phyloP scores from a whole-genome alignment of 2,888 invertebrate genomes.

The Cataglyphis rosenhaueri region DNA sequence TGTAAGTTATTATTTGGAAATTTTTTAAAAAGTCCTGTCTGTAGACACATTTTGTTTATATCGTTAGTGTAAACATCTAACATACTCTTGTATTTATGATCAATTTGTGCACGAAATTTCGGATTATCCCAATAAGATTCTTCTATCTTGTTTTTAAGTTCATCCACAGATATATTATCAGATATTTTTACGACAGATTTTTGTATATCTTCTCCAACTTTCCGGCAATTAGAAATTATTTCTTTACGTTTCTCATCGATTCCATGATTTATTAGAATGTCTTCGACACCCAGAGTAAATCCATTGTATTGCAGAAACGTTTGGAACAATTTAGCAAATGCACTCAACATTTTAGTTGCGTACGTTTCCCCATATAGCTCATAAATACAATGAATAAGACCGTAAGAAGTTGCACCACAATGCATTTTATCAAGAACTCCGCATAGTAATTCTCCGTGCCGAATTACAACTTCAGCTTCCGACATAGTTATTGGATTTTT shows the following conservation, averaged over 20 bases:
- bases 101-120: constrained; percentile 92
- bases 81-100: constrained; percentile 93
- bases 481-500: constrained; percentile 89
- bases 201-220: constrained; percentile 78
- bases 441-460: constrained; percentile 94
- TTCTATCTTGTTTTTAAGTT: constrained; percentile 90
- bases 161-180: constrained; percentile 87
- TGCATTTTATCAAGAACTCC: constrained; percentile 99
- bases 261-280: constrained; percentile 93
- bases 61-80: constrained; percentile 95
- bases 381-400: constrained; percentile 97
- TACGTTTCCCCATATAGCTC: constrained; percentile 97
- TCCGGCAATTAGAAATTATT: constrained; percentile 89
- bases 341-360: constrained; percentile 93
- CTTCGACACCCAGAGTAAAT: constrained; percentile 97
- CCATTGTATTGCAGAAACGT: constrained; percentile 95
- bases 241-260: constrained; percentile 91
- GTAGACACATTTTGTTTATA: constrained; percentile 95
- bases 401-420: constrained; percentile 97
- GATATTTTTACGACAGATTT: constrained; percentile 91
- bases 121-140: constrained; percentile 90
- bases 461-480: constrained; percentile 96
- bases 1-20: constrained; percentile 99
- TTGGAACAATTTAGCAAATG: constrained; percentile 97
- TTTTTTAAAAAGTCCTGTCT: constrained; percentile 92